A percentile compares a stretch with the other conserved stretches of the same genome.
Evolutionary conservation across 1,140 invertebrate genomes (phyloP).

Genomic region (Pogonomyrmex barbatus): DNA sequence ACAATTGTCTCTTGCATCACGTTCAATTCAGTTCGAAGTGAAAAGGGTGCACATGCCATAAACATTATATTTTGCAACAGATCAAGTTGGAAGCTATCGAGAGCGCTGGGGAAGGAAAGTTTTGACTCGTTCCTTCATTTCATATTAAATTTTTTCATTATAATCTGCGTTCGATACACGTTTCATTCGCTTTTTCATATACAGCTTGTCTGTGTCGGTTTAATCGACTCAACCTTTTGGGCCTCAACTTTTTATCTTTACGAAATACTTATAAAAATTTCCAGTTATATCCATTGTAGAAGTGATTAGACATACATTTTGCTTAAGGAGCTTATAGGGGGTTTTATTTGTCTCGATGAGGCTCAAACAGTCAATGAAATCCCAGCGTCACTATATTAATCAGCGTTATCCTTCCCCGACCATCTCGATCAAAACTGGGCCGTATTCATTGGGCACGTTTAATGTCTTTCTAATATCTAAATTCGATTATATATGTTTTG

Average conservation of each 20-base stretch:
- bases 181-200: neutral
- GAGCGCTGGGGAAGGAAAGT: neutral
- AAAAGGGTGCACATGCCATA: neutral
- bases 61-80: conserved; percentile 56
- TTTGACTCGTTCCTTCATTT: neutral
- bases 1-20: neutral
- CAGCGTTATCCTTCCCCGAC: conserved; percentile 5
- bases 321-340: conserved; percentile 19
- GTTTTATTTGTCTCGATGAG: conserved; percentile 37
- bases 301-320: conserved; percentile 27
- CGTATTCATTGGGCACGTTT: conserved; percentile 71
- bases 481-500: conserved; percentile 68
- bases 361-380: conserved; percentile 39
- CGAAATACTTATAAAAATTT: conserved; percentile 51
- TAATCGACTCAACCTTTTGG: conserved; percentile 24
- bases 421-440: conserved; percentile 64
- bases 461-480: conserved; percentile 62
- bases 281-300: conserved; percentile 19
- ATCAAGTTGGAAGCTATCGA: conserved; percentile 54
- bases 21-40: conserved; percentile 11
- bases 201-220: too few species aligned
- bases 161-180: neutral
- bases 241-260: conserved; percentile 9
- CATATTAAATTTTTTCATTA: neutral
- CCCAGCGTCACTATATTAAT: neutral